Evolutionary conservation across 1,140 invertebrate species (phyloP).

Genomic region (Tenebrio molitor): DNA sequence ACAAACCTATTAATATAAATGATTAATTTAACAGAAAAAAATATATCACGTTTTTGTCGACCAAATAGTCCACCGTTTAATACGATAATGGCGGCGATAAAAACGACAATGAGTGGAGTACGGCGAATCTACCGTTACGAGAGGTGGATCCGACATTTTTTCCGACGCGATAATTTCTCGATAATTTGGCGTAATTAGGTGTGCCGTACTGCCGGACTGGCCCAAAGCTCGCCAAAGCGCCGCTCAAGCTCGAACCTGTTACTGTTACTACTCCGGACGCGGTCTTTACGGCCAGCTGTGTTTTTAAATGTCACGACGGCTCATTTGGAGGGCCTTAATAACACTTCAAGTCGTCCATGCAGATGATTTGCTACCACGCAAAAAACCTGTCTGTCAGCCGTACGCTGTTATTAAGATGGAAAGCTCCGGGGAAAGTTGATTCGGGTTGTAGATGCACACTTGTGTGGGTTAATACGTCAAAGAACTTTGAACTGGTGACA

Average conservation of each 20-base stretch:
- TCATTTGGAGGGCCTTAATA: not conserved
- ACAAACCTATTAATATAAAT: constrained; percentile 37
- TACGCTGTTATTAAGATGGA: constrained; percentile 33
- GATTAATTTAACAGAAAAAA: constrained; percentile 31
- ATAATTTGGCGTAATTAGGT: constrained; percentile 17
- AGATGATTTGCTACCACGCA: constrained; percentile 20
- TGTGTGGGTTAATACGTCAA: not conserved
- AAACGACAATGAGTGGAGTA: constrained; percentile 25
- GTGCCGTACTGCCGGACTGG: too few relatives aligned
- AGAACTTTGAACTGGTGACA: constrained; percentile 14
- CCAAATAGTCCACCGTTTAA: not conserved
- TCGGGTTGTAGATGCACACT: not conserved
- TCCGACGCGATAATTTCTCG: not conserved
- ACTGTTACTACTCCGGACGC: too few relatives aligned
- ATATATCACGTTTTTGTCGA: constrained; percentile 12
- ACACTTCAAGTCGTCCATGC: not conserved
- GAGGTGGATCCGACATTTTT: not conserved
- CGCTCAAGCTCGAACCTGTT: too few relatives aligned
- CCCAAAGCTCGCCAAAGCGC: too few relatives aligned
- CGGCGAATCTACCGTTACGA: too few relatives aligned
- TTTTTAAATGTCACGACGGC: not conserved
- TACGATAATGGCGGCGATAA: constrained; percentile 7
- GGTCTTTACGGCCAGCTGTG: too few relatives aligned
- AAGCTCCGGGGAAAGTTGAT: constrained; percentile 33
- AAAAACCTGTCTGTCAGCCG: constrained; percentile 35